These are phyloP conservation scores for Acanthopleura granulata DNA, from an alignment of 2,888 invertebrate species.

Conservation along the genomic window DNA sequence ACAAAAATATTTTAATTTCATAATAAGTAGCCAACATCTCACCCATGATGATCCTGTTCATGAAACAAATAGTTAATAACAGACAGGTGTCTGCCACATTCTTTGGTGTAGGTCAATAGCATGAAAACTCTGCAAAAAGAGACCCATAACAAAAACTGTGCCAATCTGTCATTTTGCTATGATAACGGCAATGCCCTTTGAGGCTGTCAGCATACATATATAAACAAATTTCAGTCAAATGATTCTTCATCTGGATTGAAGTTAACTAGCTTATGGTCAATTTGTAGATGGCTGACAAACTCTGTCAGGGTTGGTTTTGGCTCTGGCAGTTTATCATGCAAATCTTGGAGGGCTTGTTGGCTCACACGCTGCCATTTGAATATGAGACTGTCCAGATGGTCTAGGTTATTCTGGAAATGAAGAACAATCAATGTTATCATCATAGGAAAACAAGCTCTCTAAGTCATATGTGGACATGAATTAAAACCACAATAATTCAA, in stretches of 20 bases:
- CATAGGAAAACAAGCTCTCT: neutral
- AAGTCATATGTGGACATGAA: constrained; percentile 11
- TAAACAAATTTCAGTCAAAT: constrained; percentile 28
- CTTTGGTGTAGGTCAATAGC: too few species aligned
- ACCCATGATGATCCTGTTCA: too few species aligned
- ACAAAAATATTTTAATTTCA: too few species aligned
- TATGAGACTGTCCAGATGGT: constrained; percentile 43
- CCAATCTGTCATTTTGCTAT: too few species aligned
- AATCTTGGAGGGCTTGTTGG: constrained; percentile 49
- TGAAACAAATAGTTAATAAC: too few species aligned
- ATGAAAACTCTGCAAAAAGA: too few species aligned
- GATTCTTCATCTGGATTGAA: constrained; percentile 42
- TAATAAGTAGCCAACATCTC: too few species aligned
- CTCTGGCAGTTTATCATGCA: constrained; percentile 41
- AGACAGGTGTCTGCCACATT: too few species aligned
- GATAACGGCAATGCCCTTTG: too few species aligned
- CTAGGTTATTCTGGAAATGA: constrained; percentile 48
- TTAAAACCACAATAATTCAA: neutral
- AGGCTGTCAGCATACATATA: too few species aligned
- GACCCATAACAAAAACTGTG: too few species aligned
- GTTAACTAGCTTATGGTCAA: constrained; percentile 45
- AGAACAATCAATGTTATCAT: neutral
- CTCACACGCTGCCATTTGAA: constrained; percentile 50
- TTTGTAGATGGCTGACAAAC: constrained; percentile 44
- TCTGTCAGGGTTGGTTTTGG: constrained; percentile 49